These are phyloP conservation scores for Luehdorfia chinensis DNA, from an alignment of 1,140 invertebrate genomes.

Conservation along the genomic window DNA sequence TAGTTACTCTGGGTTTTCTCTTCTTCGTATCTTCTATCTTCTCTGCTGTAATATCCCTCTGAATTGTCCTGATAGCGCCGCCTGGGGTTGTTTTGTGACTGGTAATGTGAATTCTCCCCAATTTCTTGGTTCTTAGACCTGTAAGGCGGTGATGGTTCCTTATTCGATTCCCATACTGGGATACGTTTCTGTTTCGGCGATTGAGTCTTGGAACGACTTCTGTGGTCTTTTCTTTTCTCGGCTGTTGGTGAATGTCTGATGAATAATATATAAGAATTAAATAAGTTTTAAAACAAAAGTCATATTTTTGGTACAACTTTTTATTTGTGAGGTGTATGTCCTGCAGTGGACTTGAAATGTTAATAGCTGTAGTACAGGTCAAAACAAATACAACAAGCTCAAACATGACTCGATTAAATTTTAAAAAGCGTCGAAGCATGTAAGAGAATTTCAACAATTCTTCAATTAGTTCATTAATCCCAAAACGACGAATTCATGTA, in stretches of 20 bases:
- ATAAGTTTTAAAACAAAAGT: too few relatives aligned
- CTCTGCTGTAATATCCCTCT: conserved; percentile 20
- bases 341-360: too few relatives aligned
- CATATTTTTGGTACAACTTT: too few relatives aligned
- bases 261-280: conserved; percentile 18
- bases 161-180: conserved; percentile 47
- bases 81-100: conserved; percentile 23
- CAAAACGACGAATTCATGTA: too few relatives aligned
- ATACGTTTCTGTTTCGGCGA: conserved; percentile 39
- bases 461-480: too few relatives aligned
- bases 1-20: conserved; percentile 31
- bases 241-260: conserved; percentile 40
- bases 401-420: too few relatives aligned
- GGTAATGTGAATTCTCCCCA: conserved; percentile 28
- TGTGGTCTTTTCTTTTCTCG: conserved; percentile 36
- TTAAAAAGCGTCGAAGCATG: too few relatives aligned
- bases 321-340: too few relatives aligned
- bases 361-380: too few relatives aligned
- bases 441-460: too few relatives aligned
- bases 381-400: too few relatives aligned
- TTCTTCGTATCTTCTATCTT: conserved; percentile 33
- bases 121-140: conserved; percentile 25
- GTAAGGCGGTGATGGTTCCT: conserved; percentile 25
- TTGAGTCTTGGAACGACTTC: conserved; percentile 42
- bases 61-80: conserved; percentile 25